Conservation (phyloP, 1,140 invertebrate genomes). For the Apis laboriosa region DNA sequence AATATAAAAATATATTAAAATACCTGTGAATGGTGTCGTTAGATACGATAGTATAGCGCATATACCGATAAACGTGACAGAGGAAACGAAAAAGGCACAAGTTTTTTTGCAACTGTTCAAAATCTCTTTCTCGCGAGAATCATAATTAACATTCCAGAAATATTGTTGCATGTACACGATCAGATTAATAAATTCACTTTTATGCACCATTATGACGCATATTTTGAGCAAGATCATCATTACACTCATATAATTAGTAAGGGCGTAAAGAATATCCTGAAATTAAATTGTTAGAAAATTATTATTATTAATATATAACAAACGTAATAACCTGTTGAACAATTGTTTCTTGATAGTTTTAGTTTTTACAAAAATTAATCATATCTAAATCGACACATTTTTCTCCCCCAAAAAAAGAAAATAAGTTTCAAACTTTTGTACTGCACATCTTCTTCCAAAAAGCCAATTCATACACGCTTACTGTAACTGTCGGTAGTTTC, state of each 20-base stretch:
- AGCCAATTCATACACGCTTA: too few species aligned
- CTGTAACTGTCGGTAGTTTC: too few species aligned
- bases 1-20: not conserved
- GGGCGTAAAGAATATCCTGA: slow-evolving; percentile 38
- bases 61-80: slow-evolving; percentile 37
- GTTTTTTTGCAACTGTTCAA: slow-evolving; percentile 23
- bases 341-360: too few species aligned
- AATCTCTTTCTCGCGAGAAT: slow-evolving; percentile 27
- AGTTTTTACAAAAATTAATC: too few species aligned
- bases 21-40: slow-evolving; percentile 48
- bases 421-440: too few species aligned
- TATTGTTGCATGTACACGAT: slow-evolving; percentile 46
- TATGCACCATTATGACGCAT: not conserved
- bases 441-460: too few species aligned
- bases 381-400: too few species aligned
- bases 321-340: not conserved
- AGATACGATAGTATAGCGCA: slow-evolving; percentile 34
- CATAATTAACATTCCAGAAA: slow-evolving; percentile 52
- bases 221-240: slow-evolving; percentile 31
- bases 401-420: too few species aligned
- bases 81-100: slow-evolving; percentile 36
- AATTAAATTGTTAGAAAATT: not conserved
- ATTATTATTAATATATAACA: not conserved
- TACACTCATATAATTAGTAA: slow-evolving; percentile 30
- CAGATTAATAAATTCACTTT: slow-evolving; percentile 28